Evolutionary conservation across 35 echinoderm and acorn worm species (phyloP).

Genomic region (Anneissia japonica): DNA sequence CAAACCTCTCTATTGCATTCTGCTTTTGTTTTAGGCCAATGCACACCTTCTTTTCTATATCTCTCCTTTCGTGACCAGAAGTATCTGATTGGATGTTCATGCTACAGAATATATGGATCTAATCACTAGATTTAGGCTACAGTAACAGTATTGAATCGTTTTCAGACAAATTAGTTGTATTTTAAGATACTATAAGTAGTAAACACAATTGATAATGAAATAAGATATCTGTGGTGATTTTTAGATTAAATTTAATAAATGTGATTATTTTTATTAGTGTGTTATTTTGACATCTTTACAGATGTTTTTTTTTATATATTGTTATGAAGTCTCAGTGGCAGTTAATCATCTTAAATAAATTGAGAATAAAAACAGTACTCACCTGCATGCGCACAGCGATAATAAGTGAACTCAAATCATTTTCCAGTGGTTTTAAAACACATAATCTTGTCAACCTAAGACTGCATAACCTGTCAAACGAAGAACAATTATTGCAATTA

Average conservation of each 20-base stretch:
- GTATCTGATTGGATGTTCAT: no score
- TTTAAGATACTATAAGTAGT: no score
- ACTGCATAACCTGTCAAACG: constrained; percentile 80
- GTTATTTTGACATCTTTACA: neutral
- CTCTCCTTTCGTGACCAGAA: no score
- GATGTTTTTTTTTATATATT: neutral
- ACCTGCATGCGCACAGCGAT: constrained; percentile 98
- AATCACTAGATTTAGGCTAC: no score
- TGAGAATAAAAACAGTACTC: neutral
- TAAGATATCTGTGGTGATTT: neutral
- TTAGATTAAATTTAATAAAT: neutral
- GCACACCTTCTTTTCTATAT: no score
- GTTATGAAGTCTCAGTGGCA: neutral
- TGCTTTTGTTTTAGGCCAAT: no score
- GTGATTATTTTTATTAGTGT: neutral
- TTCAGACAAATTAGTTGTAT: no score
- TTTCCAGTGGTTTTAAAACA: constrained; percentile 81
- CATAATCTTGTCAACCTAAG: constrained; percentile 74
- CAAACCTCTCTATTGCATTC: no score
- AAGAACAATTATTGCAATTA: neutral
- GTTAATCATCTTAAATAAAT: neutral
- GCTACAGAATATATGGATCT: no score
- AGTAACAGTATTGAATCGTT: no score
- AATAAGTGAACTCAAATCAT: constrained; percentile 76
- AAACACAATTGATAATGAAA: neutral